Evolutionary conservation across 1,140 invertebrate species (phyloP), one percentile per base, ranked within the genome.

Genomic region (Rhopalosiphum padi): DNA sequence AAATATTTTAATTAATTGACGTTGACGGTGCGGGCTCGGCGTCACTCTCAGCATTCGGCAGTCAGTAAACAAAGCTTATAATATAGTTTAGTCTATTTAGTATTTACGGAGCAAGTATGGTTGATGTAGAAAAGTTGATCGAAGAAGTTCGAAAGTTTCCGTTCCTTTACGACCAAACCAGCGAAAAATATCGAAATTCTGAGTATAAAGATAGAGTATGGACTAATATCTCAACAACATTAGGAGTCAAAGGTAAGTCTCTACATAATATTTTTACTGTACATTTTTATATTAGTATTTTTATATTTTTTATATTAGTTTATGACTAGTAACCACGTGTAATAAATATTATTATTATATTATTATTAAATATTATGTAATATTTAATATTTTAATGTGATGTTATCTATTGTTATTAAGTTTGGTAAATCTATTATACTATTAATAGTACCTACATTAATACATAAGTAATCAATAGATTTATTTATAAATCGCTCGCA

Each of bases 211-310:
- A 68, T 5, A 68, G 60, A 68, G 11, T 68, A 5, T 68, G 60
- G 60, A 68, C 6, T 82, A 82, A 82, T 82, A 82, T 82, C 2
- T 82, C 77, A 37, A 82, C 77, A 21, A 82, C n/a, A 82, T 82
- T 82, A 82, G 77, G 9, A 82, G 35, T 82, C 18, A 82, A 82
- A 82, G 77, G 77, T 82, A 82, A 82, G 77, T n/a, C n/a, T 82
- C 77, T 82, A 82, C n/a, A 82, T 82, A 82, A 82, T 82, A 82
- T 35, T 82, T 82, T 82, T 82, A 82, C 77, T n/a, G n/a, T n/a
- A n/a, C n/a, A n/a, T n/a, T n/a, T n/a, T n/a, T n/a, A n/a, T n/a
- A n/a, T n/a, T n/a, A 1, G 37, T 37, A 37, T n/a, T n/a, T n/a
- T n/a, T n/a, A n/a, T n/a, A n/a, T n/a, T n/a, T n/a, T n/a, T n/a